Conservation (phyloP, 2,113 vertebrate species). For the Lasiurus cinereus region DNA sequence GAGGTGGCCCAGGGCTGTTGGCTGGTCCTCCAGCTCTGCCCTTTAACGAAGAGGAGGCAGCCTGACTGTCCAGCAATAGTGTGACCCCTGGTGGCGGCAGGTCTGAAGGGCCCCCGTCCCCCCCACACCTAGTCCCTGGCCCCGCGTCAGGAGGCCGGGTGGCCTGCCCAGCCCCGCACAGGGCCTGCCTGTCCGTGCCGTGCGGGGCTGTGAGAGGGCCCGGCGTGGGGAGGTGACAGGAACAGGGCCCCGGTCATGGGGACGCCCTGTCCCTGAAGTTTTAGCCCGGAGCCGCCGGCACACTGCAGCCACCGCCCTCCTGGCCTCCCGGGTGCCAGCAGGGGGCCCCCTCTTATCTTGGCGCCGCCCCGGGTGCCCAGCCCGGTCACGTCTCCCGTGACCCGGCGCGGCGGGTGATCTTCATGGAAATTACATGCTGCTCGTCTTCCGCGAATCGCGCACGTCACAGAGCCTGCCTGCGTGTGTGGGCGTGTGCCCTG, state of each 20-base stretch:
- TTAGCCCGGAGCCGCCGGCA: neutral
- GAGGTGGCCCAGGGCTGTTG: neutral
- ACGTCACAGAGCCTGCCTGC: conserved; percentile 56
- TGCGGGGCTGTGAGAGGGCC: no score
- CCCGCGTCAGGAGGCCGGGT: neutral
- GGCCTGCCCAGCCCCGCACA: no score
- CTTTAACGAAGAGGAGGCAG: neutral
- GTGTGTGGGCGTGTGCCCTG: conserved; percentile 43
- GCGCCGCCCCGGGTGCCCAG: neutral
- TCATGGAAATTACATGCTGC: neutral
- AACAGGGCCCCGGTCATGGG: neutral
- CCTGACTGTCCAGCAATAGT: neutral
- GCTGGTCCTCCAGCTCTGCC: neutral
- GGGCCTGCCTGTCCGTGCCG: no score
- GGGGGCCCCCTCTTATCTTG: neutral
- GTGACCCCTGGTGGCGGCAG: conserved; percentile 82
- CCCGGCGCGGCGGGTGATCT: neutral
- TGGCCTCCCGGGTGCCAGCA: accelerated
- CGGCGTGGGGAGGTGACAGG: no score
- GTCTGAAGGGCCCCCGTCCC: neutral
- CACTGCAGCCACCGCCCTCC: accelerated
- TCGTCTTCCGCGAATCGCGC: neutral
- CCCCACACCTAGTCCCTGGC: neutral
- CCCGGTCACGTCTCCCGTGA: neutral
- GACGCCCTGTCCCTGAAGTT: neutral